phyloP scores from a whole-genome alignment of 2,113 vertebrate genomes.

The Passer montanus region DNA sequence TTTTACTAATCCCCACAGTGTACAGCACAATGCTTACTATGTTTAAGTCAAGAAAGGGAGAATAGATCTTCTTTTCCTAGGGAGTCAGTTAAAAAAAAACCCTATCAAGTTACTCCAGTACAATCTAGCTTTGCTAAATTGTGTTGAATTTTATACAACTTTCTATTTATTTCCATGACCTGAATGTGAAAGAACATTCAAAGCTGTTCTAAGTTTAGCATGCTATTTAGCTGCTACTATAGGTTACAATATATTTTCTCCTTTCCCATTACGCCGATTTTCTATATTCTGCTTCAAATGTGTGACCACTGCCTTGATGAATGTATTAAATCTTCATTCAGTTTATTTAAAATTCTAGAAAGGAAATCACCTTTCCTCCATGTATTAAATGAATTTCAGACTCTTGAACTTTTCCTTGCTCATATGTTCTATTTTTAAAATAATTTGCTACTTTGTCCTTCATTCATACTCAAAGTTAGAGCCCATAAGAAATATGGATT shows the following conservation, averaged over 20 bases:
- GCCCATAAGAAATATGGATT: neutral
- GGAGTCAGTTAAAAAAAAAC: neutral
- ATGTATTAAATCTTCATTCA: neutral
- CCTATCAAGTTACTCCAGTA: neutral
- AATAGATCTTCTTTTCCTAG: neutral
- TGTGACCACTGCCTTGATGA: neutral
- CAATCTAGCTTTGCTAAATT: neutral
- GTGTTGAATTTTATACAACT: neutral
- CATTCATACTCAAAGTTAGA: neutral
- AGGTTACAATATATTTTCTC: neutral
- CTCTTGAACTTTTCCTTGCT: neutral
- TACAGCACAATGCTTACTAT: neutral
- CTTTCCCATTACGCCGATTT: neutral
- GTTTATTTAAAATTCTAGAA: neutral
- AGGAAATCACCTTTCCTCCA: neutral
- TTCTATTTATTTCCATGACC: conserved; percentile 5
- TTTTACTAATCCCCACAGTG: neutral
- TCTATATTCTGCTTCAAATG: neutral
- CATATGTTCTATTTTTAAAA: neutral
- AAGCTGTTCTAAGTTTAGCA: neutral
- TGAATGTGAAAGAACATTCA: neutral
- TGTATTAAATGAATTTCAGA: neutral
- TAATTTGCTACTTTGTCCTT: neutral
- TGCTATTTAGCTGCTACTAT: neutral
- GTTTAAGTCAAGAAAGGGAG: neutral